A percentile compares a stretch with the other conserved stretches of the same genome.
Evolutionary conservation across 2,113 vertebrate species (phyloP).

Genomic region (Narcine bancroftii): DNA sequence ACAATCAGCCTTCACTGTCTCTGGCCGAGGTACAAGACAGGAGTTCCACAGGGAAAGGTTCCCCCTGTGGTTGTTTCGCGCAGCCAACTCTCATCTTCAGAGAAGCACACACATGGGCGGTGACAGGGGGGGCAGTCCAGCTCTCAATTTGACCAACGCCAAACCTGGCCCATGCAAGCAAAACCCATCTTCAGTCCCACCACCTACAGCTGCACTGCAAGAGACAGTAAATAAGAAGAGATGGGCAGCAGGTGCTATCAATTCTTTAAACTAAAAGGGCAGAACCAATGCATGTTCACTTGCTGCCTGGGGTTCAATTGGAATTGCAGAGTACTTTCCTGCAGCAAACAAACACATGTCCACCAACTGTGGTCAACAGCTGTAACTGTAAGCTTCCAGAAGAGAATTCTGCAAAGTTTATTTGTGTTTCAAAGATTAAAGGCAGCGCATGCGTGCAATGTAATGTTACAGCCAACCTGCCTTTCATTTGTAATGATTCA

Average conservation of each 20-base stretch:
- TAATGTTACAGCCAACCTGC: background rate
- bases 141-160: no score
- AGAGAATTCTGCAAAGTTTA: background rate
- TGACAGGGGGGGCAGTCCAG: no score
- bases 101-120: no score
- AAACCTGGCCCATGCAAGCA: no score
- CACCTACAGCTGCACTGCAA: no score
- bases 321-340: background rate
- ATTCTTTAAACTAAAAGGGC: background rate
- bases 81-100: no score
- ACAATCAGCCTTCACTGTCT: no score
- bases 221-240: background rate
- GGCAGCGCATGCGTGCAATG: background rate
- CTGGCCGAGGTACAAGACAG: no score
- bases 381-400: background rate
- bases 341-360: background rate
- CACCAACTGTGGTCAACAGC: background rate
- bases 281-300: background rate
- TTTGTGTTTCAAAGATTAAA: background rate
- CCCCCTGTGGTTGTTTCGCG: no score
- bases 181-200: no score
- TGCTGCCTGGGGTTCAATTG: background rate
- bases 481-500: background rate
- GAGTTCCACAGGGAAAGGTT: background rate
- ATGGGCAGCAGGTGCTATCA: background rate